phyloP scores from a whole-genome alignment of 2,113 vertebrate genomes.

The Loxodonta africana region DNA sequence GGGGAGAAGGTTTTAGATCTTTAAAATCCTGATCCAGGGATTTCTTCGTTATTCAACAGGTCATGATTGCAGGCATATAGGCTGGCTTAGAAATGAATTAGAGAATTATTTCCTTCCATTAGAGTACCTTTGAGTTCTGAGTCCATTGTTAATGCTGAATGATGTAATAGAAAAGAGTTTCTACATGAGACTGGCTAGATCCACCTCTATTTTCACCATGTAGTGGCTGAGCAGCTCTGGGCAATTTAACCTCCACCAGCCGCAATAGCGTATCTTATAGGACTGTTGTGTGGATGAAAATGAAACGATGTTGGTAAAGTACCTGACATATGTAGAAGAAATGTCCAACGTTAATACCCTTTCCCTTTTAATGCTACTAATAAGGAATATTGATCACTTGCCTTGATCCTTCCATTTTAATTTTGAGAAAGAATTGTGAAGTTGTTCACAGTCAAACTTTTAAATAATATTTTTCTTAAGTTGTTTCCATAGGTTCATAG shows the following conservation, averaged over 20 bases:
- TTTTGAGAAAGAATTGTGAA: neutral
- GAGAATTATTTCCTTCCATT: neutral
- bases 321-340: neutral
- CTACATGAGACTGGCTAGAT: neutral
- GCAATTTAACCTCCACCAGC: neutral
- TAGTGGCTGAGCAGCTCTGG: neutral
- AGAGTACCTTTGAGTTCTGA: neutral
- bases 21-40: neutral
- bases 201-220: neutral
- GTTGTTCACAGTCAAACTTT: neutral
- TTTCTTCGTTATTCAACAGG: neutral
- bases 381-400: constrained; percentile 1
- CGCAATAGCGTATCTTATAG: neutral
- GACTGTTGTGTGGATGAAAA: neutral
- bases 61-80: neutral
- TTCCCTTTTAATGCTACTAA: neutral
- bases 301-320: neutral
- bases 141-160: neutral
- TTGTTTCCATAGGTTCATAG: neutral
- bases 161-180: neutral
- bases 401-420: constrained; percentile 7
- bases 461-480: neutral
- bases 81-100: neutral
- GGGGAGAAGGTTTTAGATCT: neutral
- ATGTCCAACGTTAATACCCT: neutral